These are phyloP conservation scores for Ailurus styani DNA, from an alignment of 2,113 vertebrate species.

Conservation along the genomic window DNA sequence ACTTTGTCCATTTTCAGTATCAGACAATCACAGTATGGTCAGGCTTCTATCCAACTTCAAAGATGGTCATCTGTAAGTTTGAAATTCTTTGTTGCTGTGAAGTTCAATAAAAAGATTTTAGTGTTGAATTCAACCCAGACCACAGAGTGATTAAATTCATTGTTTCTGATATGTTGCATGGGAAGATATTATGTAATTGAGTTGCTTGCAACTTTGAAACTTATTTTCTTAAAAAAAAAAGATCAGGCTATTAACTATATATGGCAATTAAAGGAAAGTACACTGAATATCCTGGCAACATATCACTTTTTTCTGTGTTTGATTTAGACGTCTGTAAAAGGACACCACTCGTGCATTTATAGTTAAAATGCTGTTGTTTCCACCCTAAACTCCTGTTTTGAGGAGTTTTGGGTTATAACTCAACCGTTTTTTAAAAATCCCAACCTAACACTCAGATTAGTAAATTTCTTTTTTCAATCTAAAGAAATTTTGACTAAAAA, in stretches of 20 bases:
- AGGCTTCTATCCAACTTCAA: conserved; percentile 65
- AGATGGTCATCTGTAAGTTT: conserved; percentile 65
- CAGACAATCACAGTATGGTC: conserved; percentile 39
- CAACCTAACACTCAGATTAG: neutral
- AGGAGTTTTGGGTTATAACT: conserved; percentile 49
- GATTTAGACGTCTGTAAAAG: conserved; percentile 45
- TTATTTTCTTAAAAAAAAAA: conserved; percentile 44
- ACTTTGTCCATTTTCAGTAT: conserved; percentile 37
- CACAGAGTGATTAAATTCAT: conserved; percentile 69
- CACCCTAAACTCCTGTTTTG: conserved; percentile 57
- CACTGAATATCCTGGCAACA: conserved; percentile 32
- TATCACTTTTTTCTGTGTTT: conserved; percentile 49
- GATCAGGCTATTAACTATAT: conserved; percentile 63
- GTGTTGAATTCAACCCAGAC: conserved; percentile 65
- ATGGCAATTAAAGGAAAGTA: conserved; percentile 47
- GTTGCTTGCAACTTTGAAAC: conserved; percentile 59
- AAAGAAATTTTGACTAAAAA: conserved; percentile 3
- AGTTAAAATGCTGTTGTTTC: conserved; percentile 61
- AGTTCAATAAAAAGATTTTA: conserved; percentile 60
- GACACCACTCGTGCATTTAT: conserved; percentile 29
- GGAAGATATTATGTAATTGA: conserved; percentile 57
- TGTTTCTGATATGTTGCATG: conserved; percentile 71
- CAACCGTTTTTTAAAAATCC: neutral
- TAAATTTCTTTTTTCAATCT: conserved; percentile 50
- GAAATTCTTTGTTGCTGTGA: conserved; percentile 59